These are phyloP conservation scores for Andinoacara biseriatus DNA, from an alignment of 2,113 vertebrate genomes.

Conservation along the genomic window DNA sequence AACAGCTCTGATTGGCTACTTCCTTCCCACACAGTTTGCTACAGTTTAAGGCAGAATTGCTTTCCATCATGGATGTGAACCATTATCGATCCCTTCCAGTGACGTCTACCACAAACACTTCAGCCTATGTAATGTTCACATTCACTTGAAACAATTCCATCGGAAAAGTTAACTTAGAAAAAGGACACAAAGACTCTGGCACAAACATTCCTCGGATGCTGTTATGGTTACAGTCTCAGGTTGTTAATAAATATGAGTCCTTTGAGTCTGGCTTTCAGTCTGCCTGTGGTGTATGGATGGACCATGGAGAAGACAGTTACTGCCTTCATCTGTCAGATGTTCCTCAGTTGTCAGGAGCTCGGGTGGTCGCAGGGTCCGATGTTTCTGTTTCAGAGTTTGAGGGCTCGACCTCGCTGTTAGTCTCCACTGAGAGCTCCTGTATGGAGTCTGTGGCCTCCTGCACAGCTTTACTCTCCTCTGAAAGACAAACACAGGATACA, in stretches of 20 bases:
- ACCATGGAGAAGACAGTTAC: not conserved
- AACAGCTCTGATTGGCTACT: conserved; percentile 13
- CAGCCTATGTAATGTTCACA: conserved; percentile 16
- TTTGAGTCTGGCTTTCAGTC: conserved; percentile 18
- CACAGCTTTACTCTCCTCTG: conserved; percentile 51
- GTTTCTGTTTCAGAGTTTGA: conserved; percentile 33
- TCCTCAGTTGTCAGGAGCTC: conserved; percentile 61
- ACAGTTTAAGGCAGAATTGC: conserved; percentile 66
- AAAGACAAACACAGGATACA: conserved; percentile 1
- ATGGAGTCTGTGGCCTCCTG: conserved; percentile 65
- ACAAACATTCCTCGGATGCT: not conserved
- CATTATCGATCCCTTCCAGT: not conserved
- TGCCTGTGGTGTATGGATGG: not conserved
- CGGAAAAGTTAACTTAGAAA: conserved; percentile 7
- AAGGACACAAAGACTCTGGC: conserved; percentile 20
- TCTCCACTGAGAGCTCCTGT: conserved; percentile 69
- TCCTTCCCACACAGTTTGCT: conserved; percentile 32
- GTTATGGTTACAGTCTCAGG: conserved; percentile 15
- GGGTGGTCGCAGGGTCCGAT: conserved; percentile 13
- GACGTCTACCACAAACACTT: conserved; percentile 26
- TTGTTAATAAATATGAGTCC: conserved; percentile 35
- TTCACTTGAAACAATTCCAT: conserved; percentile 20
- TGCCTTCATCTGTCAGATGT: not conserved
- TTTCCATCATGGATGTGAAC: conserved; percentile 16
- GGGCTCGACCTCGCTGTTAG: conserved; percentile 27